phyloP scores from a whole-genome alignment of 2,113 vertebrate genomes.

The Anguilla rostrata region DNA sequence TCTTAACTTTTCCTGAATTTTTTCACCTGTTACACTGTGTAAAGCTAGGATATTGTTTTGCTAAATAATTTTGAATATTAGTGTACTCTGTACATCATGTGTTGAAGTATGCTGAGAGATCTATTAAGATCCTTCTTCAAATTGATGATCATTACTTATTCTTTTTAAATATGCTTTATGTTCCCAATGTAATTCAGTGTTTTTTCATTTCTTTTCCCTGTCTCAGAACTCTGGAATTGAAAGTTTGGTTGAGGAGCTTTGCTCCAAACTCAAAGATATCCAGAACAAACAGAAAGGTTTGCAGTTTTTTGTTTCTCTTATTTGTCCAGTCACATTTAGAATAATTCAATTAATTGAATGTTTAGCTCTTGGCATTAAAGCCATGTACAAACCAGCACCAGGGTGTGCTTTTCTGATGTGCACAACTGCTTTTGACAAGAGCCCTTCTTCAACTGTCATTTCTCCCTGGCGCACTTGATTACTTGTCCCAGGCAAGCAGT shows the following conservation, averaged over 20 bases:
- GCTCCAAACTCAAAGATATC: slow-evolving; percentile 95
- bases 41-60: too few relatives aligned
- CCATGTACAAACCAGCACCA: not conserved
- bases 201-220: slow-evolving; percentile 13
- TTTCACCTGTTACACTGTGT: not conserved
- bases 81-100: too few relatives aligned
- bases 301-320: slow-evolving; percentile 21
- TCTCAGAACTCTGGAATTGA: slow-evolving; percentile 94
- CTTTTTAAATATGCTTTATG: not conserved
- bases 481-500: not conserved
- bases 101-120: not conserved
- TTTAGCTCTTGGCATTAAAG: not conserved
- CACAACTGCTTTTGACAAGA: not conserved
- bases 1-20: not conserved
- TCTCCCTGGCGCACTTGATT: not conserved
- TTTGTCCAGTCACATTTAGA: not conserved
- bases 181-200: slow-evolving; percentile 29
- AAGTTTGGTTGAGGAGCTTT: slow-evolving; percentile 97
- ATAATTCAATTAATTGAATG: not conserved
- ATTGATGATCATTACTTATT: not conserved
- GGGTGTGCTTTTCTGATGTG: not conserved
- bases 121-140: not conserved
- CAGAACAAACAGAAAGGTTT: slow-evolving; percentile 95
- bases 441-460: not conserved
- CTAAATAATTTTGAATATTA: too few relatives aligned